A percentile compares a stretch with the other conserved stretches of the same genome.
These are phyloP conservation scores for Ptilodon capucinus DNA, from an alignment of 2,888 invertebrate genomes.

Conservation along the genomic window DNA sequence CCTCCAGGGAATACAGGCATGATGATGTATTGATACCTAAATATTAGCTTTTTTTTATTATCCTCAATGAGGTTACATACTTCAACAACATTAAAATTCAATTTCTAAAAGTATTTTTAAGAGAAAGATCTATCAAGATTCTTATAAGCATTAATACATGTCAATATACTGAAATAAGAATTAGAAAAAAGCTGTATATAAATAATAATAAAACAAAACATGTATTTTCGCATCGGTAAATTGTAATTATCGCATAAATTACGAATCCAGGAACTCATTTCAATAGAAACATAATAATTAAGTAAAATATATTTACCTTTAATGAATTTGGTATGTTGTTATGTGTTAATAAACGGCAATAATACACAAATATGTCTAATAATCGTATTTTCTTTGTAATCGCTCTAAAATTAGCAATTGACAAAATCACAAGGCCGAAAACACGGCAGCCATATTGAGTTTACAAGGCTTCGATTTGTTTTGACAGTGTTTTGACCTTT, in stretches of 20 bases:
- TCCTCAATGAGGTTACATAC: no score
- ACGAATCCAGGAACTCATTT: conserved; percentile 14
- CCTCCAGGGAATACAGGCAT: no score
- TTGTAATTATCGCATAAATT: conserved; percentile 38
- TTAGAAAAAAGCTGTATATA: background rate
- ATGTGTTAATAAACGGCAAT: conserved; percentile 13
- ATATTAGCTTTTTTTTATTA: no score
- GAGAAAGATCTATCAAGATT: background rate
- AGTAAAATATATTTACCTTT: conserved; percentile 25
- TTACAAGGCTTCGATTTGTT: conserved; percentile 72
- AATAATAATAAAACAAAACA: conserved; percentile 5
- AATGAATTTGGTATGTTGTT: conserved; percentile 27
- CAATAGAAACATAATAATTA: conserved; percentile 16
- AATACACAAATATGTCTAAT: conserved; percentile 18
- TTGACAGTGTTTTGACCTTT: conserved; percentile 79
- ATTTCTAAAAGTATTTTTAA: no score
- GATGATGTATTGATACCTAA: no score
- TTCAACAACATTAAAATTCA: no score
- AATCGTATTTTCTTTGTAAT: conserved; percentile 13
- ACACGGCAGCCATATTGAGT: conserved; percentile 74
- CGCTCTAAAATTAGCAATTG: conserved; percentile 35
- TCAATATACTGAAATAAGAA: no score
- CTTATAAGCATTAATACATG: background rate
- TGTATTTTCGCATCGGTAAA: conserved; percentile 12
- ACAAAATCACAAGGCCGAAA: conserved; percentile 52